Evolutionary conservation across 2,113 vertebrate genomes (phyloP), one percentile per base, ranked within the genome.

Genomic region (Thryonomys swinderianus): DNA sequence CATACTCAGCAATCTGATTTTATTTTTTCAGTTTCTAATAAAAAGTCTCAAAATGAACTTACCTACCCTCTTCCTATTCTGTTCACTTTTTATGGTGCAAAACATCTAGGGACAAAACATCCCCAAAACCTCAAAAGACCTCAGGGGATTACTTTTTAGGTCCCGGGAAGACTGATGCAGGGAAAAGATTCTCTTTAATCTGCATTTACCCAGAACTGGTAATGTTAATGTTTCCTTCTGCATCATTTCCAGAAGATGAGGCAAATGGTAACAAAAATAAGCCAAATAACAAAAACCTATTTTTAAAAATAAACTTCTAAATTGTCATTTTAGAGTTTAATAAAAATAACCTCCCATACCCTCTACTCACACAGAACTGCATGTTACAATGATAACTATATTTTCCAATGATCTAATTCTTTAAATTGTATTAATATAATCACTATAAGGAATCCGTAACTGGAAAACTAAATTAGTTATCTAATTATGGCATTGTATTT

Each of bases 261-360:
- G 79, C 32, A 95, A 81, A 34, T 66, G 32, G 40, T 79, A 89
- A 51, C 48, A 51, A 51, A 51, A 51, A 51, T 51, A 51, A 59
- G 18, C 57, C 17, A 59, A 59, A 59, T 59, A 74, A 71, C 2
- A 88, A 37, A 9, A 67, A 88, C 53, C 86, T 76, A 57, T 78
- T 79, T 92, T 89, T 87, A 21, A 80, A 66, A 93, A 84, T 25
- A 80, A 93, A 94, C 57, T 83, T 91, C 7, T 57, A 85, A 95
- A 78, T 61, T 64, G 66, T 61, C 37, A 59, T 7, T 20, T 13
- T 76, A 86, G n/a, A 89, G 62, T 40, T 91, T 90, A 62, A 48
- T 76, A 17, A 88, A 85, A 91, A 51, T 30, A 90, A 55, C 74
- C 51, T 53, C 48, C 73, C 62, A 37, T 25, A 71, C n/a, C 25